These are phyloP conservation scores for Globia sparganii DNA, from an alignment of 2,888 invertebrate species.

Conservation along the genomic window DNA sequence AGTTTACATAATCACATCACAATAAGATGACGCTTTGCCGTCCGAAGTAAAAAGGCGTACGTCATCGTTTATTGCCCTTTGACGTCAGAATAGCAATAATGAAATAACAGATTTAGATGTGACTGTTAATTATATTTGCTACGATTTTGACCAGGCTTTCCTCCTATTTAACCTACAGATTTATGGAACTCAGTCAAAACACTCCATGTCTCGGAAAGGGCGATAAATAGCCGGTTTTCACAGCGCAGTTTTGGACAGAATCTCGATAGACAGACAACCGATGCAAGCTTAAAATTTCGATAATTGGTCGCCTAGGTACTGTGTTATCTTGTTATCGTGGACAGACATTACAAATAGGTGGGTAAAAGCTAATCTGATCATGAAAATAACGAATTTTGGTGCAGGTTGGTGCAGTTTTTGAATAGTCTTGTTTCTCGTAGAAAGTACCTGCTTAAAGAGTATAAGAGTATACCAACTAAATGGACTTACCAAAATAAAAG, in stretches of 20 bases:
- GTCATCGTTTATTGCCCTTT: too few relatives aligned
- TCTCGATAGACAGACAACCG: slow-evolving; percentile 5
- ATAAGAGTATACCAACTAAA: background rate
- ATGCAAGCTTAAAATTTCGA: slow-evolving; percentile 16
- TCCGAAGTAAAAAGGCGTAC: background rate
- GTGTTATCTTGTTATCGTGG: background rate
- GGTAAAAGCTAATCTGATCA: background rate
- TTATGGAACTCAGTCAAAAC: background rate
- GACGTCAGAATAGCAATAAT: background rate
- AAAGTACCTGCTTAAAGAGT: background rate
- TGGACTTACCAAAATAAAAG: background rate
- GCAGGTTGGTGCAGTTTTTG: background rate
- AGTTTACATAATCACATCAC: background rate
- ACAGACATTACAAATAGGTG: background rate
- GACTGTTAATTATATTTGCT: background rate
- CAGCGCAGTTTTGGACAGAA: background rate
- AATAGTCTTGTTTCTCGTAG: background rate
- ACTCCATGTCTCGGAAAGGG: slow-evolving; percentile 2
- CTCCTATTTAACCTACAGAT: too few relatives aligned
- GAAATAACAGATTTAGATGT: background rate
- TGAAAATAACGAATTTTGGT: background rate
- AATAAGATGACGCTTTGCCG: background rate
- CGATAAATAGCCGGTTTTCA: slow-evolving; percentile 9
- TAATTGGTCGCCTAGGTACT: slow-evolving; percentile 24
- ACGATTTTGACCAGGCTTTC: background rate